Conservation (phyloP, 1,140 invertebrate species). For the Fopius arisanus region DNA sequence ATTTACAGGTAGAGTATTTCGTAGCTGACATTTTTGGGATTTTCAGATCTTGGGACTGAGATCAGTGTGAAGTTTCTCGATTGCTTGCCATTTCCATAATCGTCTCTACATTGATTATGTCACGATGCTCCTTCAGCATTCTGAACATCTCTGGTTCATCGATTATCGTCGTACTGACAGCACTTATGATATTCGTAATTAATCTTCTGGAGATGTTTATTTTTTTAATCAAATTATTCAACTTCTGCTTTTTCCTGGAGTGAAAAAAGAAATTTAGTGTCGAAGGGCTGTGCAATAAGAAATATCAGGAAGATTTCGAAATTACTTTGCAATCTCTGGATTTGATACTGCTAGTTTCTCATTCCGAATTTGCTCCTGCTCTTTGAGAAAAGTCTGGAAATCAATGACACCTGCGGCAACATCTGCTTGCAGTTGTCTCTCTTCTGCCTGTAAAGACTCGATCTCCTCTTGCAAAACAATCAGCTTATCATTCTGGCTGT, state of each 20-base stretch:
- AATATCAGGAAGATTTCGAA: neutral
- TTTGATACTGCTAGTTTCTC: conserved; percentile 44
- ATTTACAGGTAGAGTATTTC: neutral
- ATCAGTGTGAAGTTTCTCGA: neutral
- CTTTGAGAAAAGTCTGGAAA: conserved; percentile 43
- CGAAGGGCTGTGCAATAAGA: neutral
- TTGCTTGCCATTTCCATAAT: conserved; percentile 29
- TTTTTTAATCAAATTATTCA: conserved; percentile 38
- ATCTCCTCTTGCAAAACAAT: conserved; percentile 32
- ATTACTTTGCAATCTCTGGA: conserved; percentile 45
- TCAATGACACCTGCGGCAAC: conserved; percentile 36
- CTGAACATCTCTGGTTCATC: conserved; percentile 35
- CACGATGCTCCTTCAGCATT: conserved; percentile 44
- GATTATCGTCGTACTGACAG: conserved; percentile 27
- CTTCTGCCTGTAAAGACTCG: conserved; percentile 22
- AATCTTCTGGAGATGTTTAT: conserved; percentile 52
- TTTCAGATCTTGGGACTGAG: neutral
- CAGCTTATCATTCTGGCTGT: conserved; percentile 38
- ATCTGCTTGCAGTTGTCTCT: conserved; percentile 41
- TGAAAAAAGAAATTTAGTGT: neutral
- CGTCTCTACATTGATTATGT: conserved; percentile 39
- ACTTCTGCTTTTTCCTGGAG: conserved; percentile 44
- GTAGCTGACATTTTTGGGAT: neutral
- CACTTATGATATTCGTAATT: conserved; percentile 48
- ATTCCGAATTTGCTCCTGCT: conserved; percentile 37